Evolutionary conservation across 2,797 vertebrate species (phyloP), one percentile per base, ranked within the genome.

Genomic region (Onychomys leucogaster): DNA sequence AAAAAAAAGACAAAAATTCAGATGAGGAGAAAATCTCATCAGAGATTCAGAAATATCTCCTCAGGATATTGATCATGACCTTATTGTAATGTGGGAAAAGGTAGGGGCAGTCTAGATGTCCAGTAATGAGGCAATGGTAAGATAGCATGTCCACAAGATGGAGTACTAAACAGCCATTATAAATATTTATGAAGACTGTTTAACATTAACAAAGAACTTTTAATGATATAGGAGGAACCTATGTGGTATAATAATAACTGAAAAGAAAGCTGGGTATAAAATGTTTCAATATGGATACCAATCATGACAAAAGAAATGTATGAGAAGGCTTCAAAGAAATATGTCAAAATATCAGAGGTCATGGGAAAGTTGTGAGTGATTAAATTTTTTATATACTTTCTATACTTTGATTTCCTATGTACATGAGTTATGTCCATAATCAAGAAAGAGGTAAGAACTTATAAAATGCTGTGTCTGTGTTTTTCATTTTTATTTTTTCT

Each of bases 401-500:
- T 84, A 2, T 80, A 80, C 65, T 93, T 92, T 96, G 83, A 80
- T 94, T 94, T 67, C 55, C 89, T 92, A n/a, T 67, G 67, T 96
- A 95, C 83, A 67, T 16, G 63, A 77, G 67, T 94, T 25, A 81
- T 93, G 91, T 89, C 78, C 55, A 84, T 16, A 73, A 76, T 93
- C 69, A 80, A 90, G 89, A 63, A 87, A 92, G 94, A 97, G 96
- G 75, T 78, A 71, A 96, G 91, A 97, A 27, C 86, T n/a, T 87
- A 43, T 61, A 95, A 95, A 96, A 89, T 95, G 86, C 65, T 46
- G n/a, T 69, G 86, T 75, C 93, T 57, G 6, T 77, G 89, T 91
- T 96, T 97, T 97, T 96, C 87, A 83, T 76, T 61, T 96, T 98
- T 97, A 94, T 98, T 98, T 97, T 97, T 94, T 96, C 93, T 7